These are phyloP conservation scores for Dromius quadrimaculatus DNA, from an alignment of 2,888 invertebrate genomes.

Conservation along the genomic window DNA sequence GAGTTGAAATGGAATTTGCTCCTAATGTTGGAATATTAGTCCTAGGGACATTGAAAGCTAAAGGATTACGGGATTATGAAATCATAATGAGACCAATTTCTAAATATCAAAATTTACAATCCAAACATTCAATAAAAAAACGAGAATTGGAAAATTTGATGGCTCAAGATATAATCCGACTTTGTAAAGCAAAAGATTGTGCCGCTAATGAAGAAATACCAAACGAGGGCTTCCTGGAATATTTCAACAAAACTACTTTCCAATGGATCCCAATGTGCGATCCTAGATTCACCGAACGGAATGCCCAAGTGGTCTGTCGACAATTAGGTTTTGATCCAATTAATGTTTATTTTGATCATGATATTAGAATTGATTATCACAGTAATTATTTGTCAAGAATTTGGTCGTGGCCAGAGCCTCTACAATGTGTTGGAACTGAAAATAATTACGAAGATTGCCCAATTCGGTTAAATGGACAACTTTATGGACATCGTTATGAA, in stretches of 20 bases:
- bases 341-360: slow-evolving; percentile 89
- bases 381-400: slow-evolving; percentile 88
- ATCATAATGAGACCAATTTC: slow-evolving; percentile 81
- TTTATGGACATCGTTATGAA: slow-evolving; percentile 85
- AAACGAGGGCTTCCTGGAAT: slow-evolving; percentile 91
- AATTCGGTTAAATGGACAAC: slow-evolving; percentile 89
- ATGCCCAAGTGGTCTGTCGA: slow-evolving; percentile 95
- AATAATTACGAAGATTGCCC: slow-evolving; percentile 84
- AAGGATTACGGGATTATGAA: slow-evolving; percentile 80
- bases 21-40: slow-evolving; percentile 97
- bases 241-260: slow-evolving; percentile 93
- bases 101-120: slow-evolving; percentile 64
- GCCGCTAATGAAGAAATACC: slow-evolving; percentile 70
- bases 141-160: slow-evolving; percentile 72
- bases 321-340: slow-evolving; percentile 91
- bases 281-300: slow-evolving; percentile 92
- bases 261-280: slow-evolving; percentile 99
- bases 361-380: slow-evolving; percentile 88
- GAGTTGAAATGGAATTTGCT: slow-evolving; percentile 92
- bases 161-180: slow-evolving; percentile 75
- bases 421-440: slow-evolving; percentile 86
- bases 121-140: slow-evolving; percentile 63
- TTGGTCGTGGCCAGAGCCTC: slow-evolving; percentile 95
- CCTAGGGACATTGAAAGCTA: slow-evolving; percentile 88
- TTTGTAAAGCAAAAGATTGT: slow-evolving; percentile 84